phyloP scores from a whole-genome alignment of 1,140 invertebrate species.

The Apis mellifera region Amel_HAv3.1 CM009940.2:3441001-3441500 shows the following conservation, averaged over 20 bases:
- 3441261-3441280: constrained; percentile 11
- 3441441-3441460: constrained; percentile 37
- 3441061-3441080: no score
- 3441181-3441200: background rate
- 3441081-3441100: no score
- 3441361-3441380: constrained; percentile 20
- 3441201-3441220: background rate
- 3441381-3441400: constrained; percentile 2
- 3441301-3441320: constrained; percentile 1
- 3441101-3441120: no score
- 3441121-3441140: no score
- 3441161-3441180: no score
- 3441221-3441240: background rate
- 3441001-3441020: no score
- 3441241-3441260: background rate
- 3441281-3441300: no score
- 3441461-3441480: constrained; percentile 18
- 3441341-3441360: background rate
- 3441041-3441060: no score
- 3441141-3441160: no score
- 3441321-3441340: background rate
- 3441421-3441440: constrained; percentile 24
- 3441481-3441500: constrained; percentile 4
- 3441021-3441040: no score
- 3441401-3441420: constrained; percentile 26